Percentiles rank a stretch among this genome's conserved stretches.
Conservation (phyloP, 1,140 invertebrate species). For the Dryas iulia region DNA sequence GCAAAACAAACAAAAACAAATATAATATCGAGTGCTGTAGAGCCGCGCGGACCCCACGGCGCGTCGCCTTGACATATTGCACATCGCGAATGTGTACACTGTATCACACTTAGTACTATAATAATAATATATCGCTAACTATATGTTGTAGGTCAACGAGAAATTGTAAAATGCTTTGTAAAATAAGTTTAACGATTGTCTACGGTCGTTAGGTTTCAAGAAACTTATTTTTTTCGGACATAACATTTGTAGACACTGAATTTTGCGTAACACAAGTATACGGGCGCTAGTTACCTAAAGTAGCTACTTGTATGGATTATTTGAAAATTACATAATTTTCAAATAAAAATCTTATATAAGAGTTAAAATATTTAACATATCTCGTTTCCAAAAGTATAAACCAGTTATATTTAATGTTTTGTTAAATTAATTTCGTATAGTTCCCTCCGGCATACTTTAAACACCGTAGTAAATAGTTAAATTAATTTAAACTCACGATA, state of each 20-base stretch:
- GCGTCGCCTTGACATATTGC: slow-evolving; percentile 13
- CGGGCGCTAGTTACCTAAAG: not conserved
- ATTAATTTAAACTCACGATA: slow-evolving; percentile 18
- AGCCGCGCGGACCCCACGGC: not conserved
- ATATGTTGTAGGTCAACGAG: too few relatives aligned
- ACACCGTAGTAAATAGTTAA: not conserved
- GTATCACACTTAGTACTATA: too few relatives aligned
- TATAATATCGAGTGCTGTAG: not conserved
- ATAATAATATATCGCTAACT: too few relatives aligned
- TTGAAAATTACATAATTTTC: not conserved
- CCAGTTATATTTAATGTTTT: too few relatives aligned
- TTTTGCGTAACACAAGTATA: not conserved
- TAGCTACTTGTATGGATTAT: not conserved
- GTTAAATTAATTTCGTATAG: too few relatives aligned
- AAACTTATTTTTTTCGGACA: too few relatives aligned
- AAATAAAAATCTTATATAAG: not conserved
- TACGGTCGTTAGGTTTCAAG: too few relatives aligned
- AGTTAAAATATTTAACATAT: not conserved
- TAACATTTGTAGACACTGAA: too few relatives aligned
- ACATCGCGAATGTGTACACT: not conserved
- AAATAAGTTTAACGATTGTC: too few relatives aligned
- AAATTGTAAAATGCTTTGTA: too few relatives aligned
- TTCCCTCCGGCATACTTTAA: too few relatives aligned
- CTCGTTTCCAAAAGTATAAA: not conserved
- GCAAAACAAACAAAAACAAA: not conserved